phyloP scores from a whole-genome alignment of 2,888 invertebrate genomes.

The Dione vanillae region DNA sequence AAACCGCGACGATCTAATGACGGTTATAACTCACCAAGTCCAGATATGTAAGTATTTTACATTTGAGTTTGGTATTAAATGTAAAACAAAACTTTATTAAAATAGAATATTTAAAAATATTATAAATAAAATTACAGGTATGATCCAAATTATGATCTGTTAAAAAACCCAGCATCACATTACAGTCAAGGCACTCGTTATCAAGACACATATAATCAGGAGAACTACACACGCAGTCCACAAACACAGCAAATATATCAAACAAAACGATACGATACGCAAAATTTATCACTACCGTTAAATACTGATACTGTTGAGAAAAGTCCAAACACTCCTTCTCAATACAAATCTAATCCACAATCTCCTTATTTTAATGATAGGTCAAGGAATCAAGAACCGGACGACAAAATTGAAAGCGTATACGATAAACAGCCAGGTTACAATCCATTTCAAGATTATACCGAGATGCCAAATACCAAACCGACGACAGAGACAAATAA shows the following conservation, averaged over 20 bases:
- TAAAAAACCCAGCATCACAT: slow-evolving; percentile 81
- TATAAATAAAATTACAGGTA: slow-evolving; percentile 71
- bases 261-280: slow-evolving; percentile 75
- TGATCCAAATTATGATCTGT: slow-evolving; percentile 82
- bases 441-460: slow-evolving; percentile 73
- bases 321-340: slow-evolving; percentile 59
- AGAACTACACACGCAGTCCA: slow-evolving; percentile 82
- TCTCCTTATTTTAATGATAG: slow-evolving; percentile 81
- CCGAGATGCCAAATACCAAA: slow-evolving; percentile 57
- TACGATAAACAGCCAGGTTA: slow-evolving; percentile 69
- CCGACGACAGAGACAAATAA: slow-evolving; percentile 32
- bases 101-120: not conserved
- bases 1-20: slow-evolving; percentile 93
- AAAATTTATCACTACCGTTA: slow-evolving; percentile 76
- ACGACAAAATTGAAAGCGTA: slow-evolving; percentile 63
- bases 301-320: slow-evolving; percentile 76
- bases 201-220: slow-evolving; percentile 74
- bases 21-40: slow-evolving; percentile 90
- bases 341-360: slow-evolving; percentile 77
- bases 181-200: slow-evolving; percentile 77
- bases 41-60: slow-evolving; percentile 83
- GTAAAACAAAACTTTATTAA: not conserved
- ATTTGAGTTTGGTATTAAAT: not conserved
- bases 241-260: slow-evolving; percentile 75
- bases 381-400: slow-evolving; percentile 66